These are phyloP conservation scores for Myanophis thanlyinensis DNA, from an alignment of 2,113 vertebrate species.

Conservation along the genomic window DNA sequence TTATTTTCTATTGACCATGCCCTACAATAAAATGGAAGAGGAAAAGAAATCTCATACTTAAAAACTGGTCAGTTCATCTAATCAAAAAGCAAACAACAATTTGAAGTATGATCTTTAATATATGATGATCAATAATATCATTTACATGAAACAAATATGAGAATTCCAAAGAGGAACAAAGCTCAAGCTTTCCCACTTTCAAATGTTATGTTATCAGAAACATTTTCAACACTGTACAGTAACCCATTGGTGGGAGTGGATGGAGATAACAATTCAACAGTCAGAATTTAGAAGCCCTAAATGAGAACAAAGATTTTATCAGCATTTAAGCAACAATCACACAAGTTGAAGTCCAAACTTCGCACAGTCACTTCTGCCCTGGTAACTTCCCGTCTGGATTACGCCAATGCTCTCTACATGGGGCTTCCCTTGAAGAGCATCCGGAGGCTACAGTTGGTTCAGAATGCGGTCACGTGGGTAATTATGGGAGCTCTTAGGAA, in stretches of 20 bases:
- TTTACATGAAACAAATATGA: not conserved
- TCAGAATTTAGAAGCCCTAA: not conserved
- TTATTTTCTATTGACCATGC: conserved; percentile 17
- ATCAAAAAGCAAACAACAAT: not conserved
- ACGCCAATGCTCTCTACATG: too few species aligned
- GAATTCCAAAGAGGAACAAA: not conserved
- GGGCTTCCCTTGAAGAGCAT: too few species aligned
- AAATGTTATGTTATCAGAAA: not conserved
- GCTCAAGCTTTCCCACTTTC: not conserved
- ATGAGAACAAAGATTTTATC: not conserved
- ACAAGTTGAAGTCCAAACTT: too few species aligned
- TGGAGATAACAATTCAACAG: not conserved
- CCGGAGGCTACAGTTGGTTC: too few species aligned
- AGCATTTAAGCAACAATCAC: not conserved
- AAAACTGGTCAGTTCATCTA: not conserved
- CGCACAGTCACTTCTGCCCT: too few species aligned
- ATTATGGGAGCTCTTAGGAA: too few species aligned
- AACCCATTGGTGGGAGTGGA: not conserved
- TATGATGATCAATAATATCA: too few species aligned
- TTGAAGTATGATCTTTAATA: not conserved
- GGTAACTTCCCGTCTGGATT: too few species aligned
- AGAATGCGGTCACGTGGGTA: too few species aligned
- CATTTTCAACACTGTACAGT: not conserved
- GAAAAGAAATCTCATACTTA: not conserved
- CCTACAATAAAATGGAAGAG: accelerated